Evolutionary conservation across 2,113 vertebrate genomes (phyloP).

Genomic region (Pleuronectes platessa): DNA sequence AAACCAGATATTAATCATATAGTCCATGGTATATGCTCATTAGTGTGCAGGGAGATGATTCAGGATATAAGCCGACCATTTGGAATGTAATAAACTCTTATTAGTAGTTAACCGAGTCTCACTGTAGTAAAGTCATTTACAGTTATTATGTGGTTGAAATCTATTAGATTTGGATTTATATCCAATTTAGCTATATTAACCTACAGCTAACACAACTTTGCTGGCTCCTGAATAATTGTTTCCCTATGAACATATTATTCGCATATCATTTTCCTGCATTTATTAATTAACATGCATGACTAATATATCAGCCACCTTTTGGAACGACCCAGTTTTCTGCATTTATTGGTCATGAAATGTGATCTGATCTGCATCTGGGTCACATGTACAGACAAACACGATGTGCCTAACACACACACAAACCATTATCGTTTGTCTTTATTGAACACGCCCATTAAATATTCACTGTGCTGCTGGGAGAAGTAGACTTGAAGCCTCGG

Average conservation of each 20-base stretch:
- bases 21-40: neutral
- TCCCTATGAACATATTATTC: neutral
- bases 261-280: neutral
- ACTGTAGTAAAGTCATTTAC: neutral
- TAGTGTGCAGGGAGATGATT: neutral
- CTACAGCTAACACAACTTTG: too few species aligned
- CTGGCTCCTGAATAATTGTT: too few species aligned
- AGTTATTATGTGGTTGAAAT: too few species aligned
- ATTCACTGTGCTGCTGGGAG: neutral
- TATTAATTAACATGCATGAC: neutral
- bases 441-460: neutral
- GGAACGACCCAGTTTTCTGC: too few species aligned
- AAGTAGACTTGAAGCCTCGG: neutral
- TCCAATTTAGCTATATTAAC: too few species aligned
- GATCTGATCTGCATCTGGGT: neutral
- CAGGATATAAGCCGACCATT: neutral
- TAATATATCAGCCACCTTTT: neutral
- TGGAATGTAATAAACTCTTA: neutral
- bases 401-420: neutral
- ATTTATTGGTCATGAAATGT: neutral
- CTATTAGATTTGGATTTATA: too few species aligned
- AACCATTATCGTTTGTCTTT: neutral
- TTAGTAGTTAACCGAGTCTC: neutral
- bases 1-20: conserved; percentile 8
- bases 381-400: neutral